Evolutionary conservation across 2,113 vertebrate genomes (phyloP).

Genomic region (Oxyruncus cristatus): DNA sequence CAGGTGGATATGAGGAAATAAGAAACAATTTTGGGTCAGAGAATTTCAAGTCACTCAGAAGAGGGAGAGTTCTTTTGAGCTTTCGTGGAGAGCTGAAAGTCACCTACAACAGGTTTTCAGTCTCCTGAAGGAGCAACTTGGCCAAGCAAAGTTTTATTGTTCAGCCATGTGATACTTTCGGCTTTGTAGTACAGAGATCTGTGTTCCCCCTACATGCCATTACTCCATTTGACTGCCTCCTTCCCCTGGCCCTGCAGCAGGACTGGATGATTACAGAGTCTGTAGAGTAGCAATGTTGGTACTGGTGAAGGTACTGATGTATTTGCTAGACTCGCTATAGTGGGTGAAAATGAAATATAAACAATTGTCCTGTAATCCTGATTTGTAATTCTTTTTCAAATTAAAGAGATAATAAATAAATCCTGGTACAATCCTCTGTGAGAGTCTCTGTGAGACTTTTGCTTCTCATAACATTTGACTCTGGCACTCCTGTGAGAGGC

Average conservation of each 20-base stretch:
- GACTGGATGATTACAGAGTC: neutral
- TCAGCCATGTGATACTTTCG: neutral
- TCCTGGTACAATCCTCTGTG: neutral
- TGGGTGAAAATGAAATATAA: neutral
- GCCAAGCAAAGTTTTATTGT: neutral
- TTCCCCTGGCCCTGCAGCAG: neutral
- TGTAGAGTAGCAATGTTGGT: accelerated
- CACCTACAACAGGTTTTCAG: neutral
- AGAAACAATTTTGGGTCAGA: neutral
- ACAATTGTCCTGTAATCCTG: neutral
- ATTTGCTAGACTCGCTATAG: accelerated
- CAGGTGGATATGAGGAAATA: neutral
- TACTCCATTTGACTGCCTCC: neutral
- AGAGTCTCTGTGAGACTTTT: neutral
- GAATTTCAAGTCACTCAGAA: neutral
- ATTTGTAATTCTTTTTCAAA: neutral
- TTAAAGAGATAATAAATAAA: neutral
- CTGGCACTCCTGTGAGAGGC: neutral
- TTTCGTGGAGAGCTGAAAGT: neutral
- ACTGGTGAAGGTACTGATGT: neutral
- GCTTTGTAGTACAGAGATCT: neutral
- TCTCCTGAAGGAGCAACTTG: neutral
- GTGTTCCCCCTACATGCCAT: neutral
- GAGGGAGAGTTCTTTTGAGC: neutral
- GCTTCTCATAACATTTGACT: neutral